Evolutionary conservation across 2,797 vertebrate species (phyloP), one percentile per base, ranked within the genome.

Genomic region (Erpetoichthys calabaricus): DNA sequence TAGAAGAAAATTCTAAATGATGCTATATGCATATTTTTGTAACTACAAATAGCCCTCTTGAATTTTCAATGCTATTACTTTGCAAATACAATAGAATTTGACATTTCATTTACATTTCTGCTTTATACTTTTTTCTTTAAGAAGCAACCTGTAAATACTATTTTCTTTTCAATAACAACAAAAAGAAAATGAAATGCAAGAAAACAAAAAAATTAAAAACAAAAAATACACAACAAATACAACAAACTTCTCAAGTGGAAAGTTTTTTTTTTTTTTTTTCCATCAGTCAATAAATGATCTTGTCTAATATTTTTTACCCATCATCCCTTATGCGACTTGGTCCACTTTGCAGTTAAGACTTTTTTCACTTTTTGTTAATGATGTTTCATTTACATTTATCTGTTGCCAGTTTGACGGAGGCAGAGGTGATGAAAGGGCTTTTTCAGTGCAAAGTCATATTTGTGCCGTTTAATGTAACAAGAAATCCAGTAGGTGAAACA

Each of bases 81-180:
- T 89, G 85, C 86, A 91, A 91, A 90, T 90, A 90, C 88, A 91
- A 89, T 93, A 90, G 82, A 91, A 86, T 89, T 85, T 89, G 84
- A 86, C 87, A 90, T 87, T 89, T 91, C 88, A 91, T 89, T 90
- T 87, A 91, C 86, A 90, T 89, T 92, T 86, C 88, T 91, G 88
- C 83, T 88, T 91, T 88, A 90, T 89, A 90, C 81, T 86, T 85
- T 88, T 67, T 84, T 84, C 85, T 87, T 89, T 90, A 88, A 91
- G 88, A 89, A 91, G 86, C 91, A 88, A 89, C 82, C 84, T 83
- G 86, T 91, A 92, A 94, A 97, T 92, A 96, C 91, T 94, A 89
- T 92, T 92, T 90, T 90, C 88, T 90, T 90, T 85, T 83, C 85
- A 87, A 71, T 58, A 84, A 84, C 70, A 80, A 73, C 70, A 78